phyloP scores from a whole-genome alignment of 2,797 vertebrate genomes.

The Crenichthys baileyi region DNA sequence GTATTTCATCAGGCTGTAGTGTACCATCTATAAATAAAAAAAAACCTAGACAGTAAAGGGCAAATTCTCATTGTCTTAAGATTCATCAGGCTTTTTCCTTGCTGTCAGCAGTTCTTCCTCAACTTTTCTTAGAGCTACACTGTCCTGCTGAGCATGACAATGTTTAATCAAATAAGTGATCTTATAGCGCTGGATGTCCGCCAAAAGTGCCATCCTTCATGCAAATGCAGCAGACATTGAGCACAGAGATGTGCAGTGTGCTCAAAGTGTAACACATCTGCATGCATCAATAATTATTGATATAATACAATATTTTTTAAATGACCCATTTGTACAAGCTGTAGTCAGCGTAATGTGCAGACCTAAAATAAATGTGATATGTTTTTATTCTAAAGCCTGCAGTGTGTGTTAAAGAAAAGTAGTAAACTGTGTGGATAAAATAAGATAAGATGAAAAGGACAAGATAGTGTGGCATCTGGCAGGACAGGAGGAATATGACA shows the following conservation, averaged over 20 bases:
- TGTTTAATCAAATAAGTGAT: conserved; percentile 82
- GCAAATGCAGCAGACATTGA: conserved; percentile 70
- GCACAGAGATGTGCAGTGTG: conserved; percentile 49
- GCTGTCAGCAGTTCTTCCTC: conserved; percentile 57
- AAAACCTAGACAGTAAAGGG: conserved; percentile 12
- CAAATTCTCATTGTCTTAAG: conserved; percentile 20
- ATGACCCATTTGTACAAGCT: conserved; percentile 3
- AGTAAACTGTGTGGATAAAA: background rate
- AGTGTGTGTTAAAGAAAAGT: background rate
- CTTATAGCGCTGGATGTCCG: conserved; percentile 66
- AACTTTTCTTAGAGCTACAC: conserved; percentile 40
- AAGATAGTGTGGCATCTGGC: background rate
- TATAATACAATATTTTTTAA: conserved; percentile 26
- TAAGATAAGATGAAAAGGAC: rapidly evolving
- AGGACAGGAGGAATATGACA: background rate
- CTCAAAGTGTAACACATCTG: conserved; percentile 71
- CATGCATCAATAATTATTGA: conserved; percentile 36
- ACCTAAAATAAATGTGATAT: background rate
- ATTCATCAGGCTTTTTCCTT: conserved; percentile 42
- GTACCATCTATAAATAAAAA: conserved; percentile 5
- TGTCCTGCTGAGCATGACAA: conserved; percentile 65
- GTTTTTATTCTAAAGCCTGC: background rate
- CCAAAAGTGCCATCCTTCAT: conserved; percentile 70
- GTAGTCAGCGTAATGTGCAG: background rate
- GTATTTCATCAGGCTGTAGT: conserved; percentile 1